Evolutionary conservation across 2,888 invertebrate species (phyloP), one percentile per base, ranked within the genome.

Genomic region (Bugula neritina): DNA sequence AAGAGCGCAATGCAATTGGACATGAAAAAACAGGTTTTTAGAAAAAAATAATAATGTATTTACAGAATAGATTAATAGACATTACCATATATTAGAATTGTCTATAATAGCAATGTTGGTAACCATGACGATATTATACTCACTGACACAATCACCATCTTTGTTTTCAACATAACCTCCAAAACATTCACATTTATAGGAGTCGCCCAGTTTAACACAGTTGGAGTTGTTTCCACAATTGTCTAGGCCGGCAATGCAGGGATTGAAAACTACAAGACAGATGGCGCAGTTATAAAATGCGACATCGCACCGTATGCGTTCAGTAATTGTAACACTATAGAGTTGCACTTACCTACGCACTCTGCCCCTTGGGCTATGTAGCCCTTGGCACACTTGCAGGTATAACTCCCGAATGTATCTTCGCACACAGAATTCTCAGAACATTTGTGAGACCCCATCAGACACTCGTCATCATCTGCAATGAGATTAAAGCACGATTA

Each of bases 121-220:
- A n/a, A n/a, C n/a, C n/a, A n/a, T n/a, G n/a, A n/a, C n/a, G n/a
- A 31, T 21, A 27, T 27, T 57, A 3, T 2, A 63, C 63, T 63
- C 31, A 63, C 63, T 34, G 31, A 63, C 27, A 63, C 63, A 63
- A 31, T 21, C n/a, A 21, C 73, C 74, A 63, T 63, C n/a, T 13
- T 25, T 31, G 31, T 21, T 10, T 5, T 25, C 27, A 2, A 27
- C 31, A 34, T 63, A 63, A n/a, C 63, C 63, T 13, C 10, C 25
- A 10, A 10, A 25, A 63, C 63, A 63, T 13, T 63, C 31, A 31
- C 63, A 63, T 13, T 27, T 10, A 63, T 63, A 63, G 80, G 0
- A 10, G 5, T 43, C 17, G 5, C 74, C 75, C 29, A 73, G 77
- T 74, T 81, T 80, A 13, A 73, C 71, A 73, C 81, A 81, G 70